phyloP scores from a whole-genome alignment of 2,797 vertebrate genomes.

The Ara ararauna region DNA sequence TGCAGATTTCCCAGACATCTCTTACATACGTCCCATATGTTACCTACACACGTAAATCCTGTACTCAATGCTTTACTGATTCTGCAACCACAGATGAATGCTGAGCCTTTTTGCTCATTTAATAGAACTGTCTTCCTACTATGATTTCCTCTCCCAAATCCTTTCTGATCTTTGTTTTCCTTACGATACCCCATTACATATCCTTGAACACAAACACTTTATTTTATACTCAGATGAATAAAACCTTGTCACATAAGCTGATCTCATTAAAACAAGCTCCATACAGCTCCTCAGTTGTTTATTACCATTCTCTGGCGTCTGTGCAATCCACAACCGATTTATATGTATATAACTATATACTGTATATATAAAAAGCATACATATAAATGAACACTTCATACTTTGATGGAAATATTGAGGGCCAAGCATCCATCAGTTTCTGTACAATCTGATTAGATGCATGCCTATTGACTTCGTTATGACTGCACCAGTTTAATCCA shows the following conservation, averaged over 20 bases:
- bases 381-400: not conserved
- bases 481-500: not conserved
- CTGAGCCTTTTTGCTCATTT: not conserved
- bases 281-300: conserved; percentile 5
- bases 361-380: not conserved
- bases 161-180: not conserved
- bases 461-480: not conserved
- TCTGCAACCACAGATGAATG: not conserved
- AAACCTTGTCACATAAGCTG: not conserved
- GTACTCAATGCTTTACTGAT: not conserved
- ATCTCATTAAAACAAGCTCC: not conserved
- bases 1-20: not conserved
- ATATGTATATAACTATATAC: not conserved
- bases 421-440: not conserved
- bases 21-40: not conserved
- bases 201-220: not conserved
- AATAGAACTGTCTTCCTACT: not conserved
- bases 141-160: not conserved
- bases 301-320: not conserved
- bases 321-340: conserved; percentile 2
- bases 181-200: not conserved
- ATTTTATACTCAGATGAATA: not conserved
- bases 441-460: not conserved
- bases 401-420: not conserved
- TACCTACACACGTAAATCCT: not conserved